phyloP scores from a whole-genome alignment of 2,113 vertebrate genomes.

The Semicossyphus pulcher region DNA sequence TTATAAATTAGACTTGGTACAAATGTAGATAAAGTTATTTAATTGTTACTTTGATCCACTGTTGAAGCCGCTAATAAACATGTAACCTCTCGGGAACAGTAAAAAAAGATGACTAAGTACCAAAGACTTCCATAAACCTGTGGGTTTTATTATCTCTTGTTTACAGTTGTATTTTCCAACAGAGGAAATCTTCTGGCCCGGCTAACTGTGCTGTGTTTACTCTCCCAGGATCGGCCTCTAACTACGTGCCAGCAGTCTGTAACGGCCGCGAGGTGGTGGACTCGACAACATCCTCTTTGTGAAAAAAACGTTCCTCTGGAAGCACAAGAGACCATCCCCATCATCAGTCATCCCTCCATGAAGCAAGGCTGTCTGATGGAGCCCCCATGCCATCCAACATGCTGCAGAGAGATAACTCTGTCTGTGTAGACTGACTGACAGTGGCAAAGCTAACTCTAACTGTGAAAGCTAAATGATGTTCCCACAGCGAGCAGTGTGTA shows the following conservation, averaged over 20 bases:
- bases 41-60: too few species aligned
- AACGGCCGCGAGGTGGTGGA: slow-evolving; percentile 97
- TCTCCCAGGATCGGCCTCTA: slow-evolving; percentile 85
- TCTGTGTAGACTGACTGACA: slow-evolving; percentile 31
- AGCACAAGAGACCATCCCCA: slow-evolving; percentile 50
- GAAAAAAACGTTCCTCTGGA: slow-evolving; percentile 71
- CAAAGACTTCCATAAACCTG: neutral
- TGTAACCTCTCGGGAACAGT: too few species aligned
- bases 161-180: slow-evolving; percentile 6
- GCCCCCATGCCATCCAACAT: slow-evolving; percentile 34
- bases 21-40: too few species aligned
- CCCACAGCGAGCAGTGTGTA: slow-evolving; percentile 58
- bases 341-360: slow-evolving; percentile 44
- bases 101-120: too few species aligned
- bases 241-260: slow-evolving; percentile 93
- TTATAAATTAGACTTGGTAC: too few species aligned
- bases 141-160: slow-evolving; percentile 26
- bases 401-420: slow-evolving; percentile 53
- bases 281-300: slow-evolving; percentile 96
- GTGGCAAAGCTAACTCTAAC: slow-evolving; percentile 40
- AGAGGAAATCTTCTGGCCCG: slow-evolving; percentile 1
- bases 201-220: slow-evolving; percentile 15
- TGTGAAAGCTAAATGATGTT: slow-evolving; percentile 62
- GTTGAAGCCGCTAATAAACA: too few species aligned
- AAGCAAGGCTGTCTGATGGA: slow-evolving; percentile 18